phyloP scores from a whole-genome alignment of 2,113 vertebrate species.

The Mus pahari region DNA sequence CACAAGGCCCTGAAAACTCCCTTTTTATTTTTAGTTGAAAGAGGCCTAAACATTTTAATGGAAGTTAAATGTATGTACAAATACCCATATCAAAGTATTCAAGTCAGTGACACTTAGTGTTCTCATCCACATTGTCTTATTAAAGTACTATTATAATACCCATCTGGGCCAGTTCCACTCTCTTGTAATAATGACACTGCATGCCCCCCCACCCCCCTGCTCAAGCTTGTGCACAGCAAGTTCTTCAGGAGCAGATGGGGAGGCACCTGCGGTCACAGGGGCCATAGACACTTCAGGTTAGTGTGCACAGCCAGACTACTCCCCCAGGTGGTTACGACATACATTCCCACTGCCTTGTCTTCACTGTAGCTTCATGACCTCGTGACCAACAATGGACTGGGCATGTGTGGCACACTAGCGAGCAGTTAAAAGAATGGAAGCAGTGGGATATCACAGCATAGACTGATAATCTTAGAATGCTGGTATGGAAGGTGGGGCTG shows the following conservation, averaged over 20 bases:
- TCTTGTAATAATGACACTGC: neutral
- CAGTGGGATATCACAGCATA: neutral
- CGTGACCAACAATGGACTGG: neutral
- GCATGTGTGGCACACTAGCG: neutral
- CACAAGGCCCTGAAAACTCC: neutral
- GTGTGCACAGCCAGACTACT: neutral
- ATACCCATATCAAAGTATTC: neutral
- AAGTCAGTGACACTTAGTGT: constrained; percentile 21
- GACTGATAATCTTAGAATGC: neutral
- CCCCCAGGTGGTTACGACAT: neutral
- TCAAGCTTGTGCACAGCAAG: neutral
- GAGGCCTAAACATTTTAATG: neutral
- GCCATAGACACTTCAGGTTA: neutral
- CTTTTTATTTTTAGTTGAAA: neutral
- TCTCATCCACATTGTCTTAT: constrained; percentile 2
- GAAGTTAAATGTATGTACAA: constrained; percentile 30
- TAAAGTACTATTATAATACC: neutral
- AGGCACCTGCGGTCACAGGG: neutral
- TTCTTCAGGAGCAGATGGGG: neutral
- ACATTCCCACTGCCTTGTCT: neutral
- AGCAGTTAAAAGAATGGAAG: neutral
- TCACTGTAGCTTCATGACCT: neutral
- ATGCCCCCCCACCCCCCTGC: too few relatives aligned
- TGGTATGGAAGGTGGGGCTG: neutral
- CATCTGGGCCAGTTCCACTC: constrained; percentile 3